Evolutionary conservation across 2,113 vertebrate species (phyloP).

Genomic region (Octodon degus): DNA sequence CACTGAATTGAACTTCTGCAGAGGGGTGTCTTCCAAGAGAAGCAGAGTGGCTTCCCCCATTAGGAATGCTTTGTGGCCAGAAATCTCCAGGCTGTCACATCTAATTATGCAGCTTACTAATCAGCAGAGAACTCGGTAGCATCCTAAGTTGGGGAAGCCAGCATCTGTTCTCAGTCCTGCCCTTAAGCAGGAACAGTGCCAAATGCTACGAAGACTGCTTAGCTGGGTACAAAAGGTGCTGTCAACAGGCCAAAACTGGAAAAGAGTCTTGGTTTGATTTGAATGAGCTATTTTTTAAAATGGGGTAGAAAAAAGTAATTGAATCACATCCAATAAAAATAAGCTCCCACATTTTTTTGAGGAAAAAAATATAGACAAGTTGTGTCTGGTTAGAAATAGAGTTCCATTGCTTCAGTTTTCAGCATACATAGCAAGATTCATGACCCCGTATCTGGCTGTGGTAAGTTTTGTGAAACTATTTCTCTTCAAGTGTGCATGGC

Average conservation of each 20-base stretch:
- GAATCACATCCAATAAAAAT: conserved; percentile 78
- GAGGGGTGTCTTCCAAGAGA: conserved; percentile 79
- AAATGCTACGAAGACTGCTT: conserved; percentile 84
- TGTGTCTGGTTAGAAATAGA: conserved; percentile 41
- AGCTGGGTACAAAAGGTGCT: conserved; percentile 88
- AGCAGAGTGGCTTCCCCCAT: conserved; percentile 79
- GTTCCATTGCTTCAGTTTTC: neutral
- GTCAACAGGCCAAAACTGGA: conserved; percentile 78
- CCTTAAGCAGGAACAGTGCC: conserved; percentile 83
- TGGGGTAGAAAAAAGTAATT: conserved; percentile 74
- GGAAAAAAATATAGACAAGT: conserved; percentile 62
- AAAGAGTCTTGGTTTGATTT: conserved; percentile 79
- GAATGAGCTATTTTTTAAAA: conserved; percentile 74
- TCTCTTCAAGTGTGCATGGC: neutral
- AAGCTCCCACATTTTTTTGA: conserved; percentile 69
- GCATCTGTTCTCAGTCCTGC: conserved; percentile 87
- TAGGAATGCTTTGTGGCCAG: conserved; percentile 85
- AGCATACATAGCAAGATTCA: neutral
- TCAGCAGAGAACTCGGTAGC: conserved; percentile 83
- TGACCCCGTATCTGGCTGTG: neutral
- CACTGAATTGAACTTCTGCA: conserved; percentile 74
- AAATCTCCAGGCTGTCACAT: conserved; percentile 85
- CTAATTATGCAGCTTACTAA: conserved; percentile 85
- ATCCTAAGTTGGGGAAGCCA: conserved; percentile 79
- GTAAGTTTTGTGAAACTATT: neutral